phyloP scores from a whole-genome alignment of 2,888 invertebrate genomes.

The Coleophora deauratella region DNA sequence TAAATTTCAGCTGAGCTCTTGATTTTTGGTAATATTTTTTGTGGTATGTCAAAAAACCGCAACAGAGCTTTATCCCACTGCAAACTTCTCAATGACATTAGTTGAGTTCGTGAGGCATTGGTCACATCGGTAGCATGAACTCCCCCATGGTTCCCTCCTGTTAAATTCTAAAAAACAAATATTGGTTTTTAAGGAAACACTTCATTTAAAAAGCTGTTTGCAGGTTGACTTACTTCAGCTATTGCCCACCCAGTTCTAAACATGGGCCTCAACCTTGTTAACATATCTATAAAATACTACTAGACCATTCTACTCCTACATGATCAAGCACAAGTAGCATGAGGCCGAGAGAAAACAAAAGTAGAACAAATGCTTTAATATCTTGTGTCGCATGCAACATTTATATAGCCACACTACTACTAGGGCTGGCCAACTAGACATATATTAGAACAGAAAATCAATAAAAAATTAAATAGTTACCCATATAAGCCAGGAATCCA shows the following conservation, averaged over 20 bases:
- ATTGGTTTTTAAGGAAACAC: background rate
- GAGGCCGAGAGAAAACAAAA: too few species aligned
- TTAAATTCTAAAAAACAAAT: constrained; percentile 64
- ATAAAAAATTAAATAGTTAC: constrained; percentile 52
- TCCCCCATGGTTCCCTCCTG: constrained; percentile 70
- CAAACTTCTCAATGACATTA: constrained; percentile 93
- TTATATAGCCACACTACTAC: too few species aligned
- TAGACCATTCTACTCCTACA: too few species aligned
- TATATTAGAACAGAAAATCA: too few species aligned
- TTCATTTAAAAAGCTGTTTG: background rate
- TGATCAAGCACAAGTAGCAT: too few species aligned
- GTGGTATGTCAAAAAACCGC: constrained; percentile 90
- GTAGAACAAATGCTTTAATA: too few species aligned
- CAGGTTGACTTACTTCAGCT: background rate
- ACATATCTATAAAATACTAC: too few species aligned
- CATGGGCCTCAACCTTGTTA: too few species aligned
- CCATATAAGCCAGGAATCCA: constrained; percentile 98
- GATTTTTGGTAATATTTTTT: constrained; percentile 89
- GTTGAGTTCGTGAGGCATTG: constrained; percentile 96
- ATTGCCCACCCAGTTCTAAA: too few species aligned
- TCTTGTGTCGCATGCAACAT: too few species aligned
- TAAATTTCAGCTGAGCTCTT: constrained; percentile 94
- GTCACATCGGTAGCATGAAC: constrained; percentile 95
- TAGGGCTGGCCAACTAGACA: too few species aligned
- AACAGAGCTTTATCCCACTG: constrained; percentile 93